Evolutionary conservation across 1,140 invertebrate genomes (phyloP), one percentile per base, ranked within the genome.

Genomic region (Heliconius hewitsoni): DNA sequence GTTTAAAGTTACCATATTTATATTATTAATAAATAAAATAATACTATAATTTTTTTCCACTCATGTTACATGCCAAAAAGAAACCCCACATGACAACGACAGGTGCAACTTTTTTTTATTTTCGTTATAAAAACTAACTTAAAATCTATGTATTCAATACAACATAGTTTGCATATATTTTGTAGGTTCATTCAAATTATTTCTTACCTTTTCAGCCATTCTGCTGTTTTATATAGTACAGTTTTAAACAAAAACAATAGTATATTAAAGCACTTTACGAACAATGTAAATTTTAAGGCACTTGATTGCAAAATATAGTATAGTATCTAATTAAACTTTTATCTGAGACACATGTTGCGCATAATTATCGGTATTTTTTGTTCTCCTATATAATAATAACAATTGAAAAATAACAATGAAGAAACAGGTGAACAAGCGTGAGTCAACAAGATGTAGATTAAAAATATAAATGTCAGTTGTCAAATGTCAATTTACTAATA

Each of bases 141-240:
- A 30, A 66, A 46, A n/a, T 34, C n/a, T 4, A 8, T 18, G 23
- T 39, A 73, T 13, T 27, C 6, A 73, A 60, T 18, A 27, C 13
- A 60, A 39, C 76, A 27, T 66, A 71, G 73, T 76, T 75, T 76
- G 42, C 50, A 57, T 75, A 50, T 37, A 74, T 78, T 57, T 42
- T 6, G 23, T 42, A 66, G 27, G 27, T 66, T 66, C 11, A 30
- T 30, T 6, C 11, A 27, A 66, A 66, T 77, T n/a, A 73, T 74
- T 73, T 73, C 80, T 83, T 78, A 87, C 87, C 82, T 87, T 87
- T 82, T 86, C 85, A 82, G 83, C 84, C 87, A 89, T 89, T 42
- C 60, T 66, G 60, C 13, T 30, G 27, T 66, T 66, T 66, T 66
- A 30, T 52, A 72, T 37, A 52, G 27, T 19, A 23, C n/a, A 46